Evolutionary conservation across 1,140 invertebrate genomes (phyloP), one percentile per base, ranked within the genome.

Genomic region (Drosophila paulistorum): DNA sequence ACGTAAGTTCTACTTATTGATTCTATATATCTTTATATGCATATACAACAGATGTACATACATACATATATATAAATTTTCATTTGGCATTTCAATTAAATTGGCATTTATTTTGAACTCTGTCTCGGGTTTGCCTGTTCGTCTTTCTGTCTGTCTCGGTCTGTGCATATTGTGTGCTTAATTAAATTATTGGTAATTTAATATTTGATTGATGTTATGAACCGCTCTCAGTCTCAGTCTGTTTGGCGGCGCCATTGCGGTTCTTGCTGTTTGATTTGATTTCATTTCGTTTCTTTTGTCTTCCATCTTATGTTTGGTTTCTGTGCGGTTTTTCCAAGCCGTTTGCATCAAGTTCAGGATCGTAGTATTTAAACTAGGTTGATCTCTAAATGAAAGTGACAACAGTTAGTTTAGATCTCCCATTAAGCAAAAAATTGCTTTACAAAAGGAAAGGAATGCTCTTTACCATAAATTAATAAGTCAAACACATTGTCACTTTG

Each of bases 101-200:
- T 84, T 89, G 84, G 85, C 84, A 89, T 89, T 90, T 82, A 65
- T 81, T 77, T 83, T 89, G 84, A 90, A 90, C 84, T 89, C 71
- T 74, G 83, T 68, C 54, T 72, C 73, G 60, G 42, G 51, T 33
- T 23, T 42, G 48, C 45, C 66, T 71, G 33, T 54, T 30, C 20
- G 51, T 65, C 23, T 23, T 23, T 60, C 30, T 10, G 64, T 67
- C 30, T 42, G 30, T 63, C 37, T 39, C 37, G 10, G 65, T 68
- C 69, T 81, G 85, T 85, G 75, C 79, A 80, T 81, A 83, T 81
- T 78, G 80, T 81, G 87, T 73, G 85, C 81, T 90, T 90, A 90
- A 90, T 90, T 90, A 90, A 90, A 90, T 90, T 79, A 91, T 87
- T 90, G 89, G 89, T 91, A 90, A 90, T 90, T 90, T 90, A 90